A percentile compares a stretch with the other conserved stretches of the same genome.
Conservation (phyloP, 1,140 invertebrate genomes). For the Halesus radiatus region DNA sequence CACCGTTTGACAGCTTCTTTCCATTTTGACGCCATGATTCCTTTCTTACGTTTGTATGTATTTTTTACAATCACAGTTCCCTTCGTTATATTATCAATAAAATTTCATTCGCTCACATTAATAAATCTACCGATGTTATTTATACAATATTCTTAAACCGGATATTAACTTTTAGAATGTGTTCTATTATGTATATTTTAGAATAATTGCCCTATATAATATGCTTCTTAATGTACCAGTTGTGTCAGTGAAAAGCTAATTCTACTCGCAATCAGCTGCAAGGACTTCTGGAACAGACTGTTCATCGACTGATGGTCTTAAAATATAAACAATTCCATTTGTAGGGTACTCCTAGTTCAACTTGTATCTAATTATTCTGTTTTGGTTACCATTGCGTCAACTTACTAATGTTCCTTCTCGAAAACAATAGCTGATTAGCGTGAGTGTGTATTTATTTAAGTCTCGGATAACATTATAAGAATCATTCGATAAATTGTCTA, state of each 20-base stretch:
- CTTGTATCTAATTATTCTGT: too few species aligned
- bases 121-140: slow-evolving; percentile 48
- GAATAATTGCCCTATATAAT: slow-evolving; percentile 57
- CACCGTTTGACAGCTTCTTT: slow-evolving; percentile 26
- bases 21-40: slow-evolving; percentile 46
- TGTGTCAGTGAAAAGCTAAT: slow-evolving; percentile 53
- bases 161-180: slow-evolving; percentile 57
- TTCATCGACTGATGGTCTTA: neutral
- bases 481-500: slow-evolving; percentile 25
- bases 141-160: slow-evolving; percentile 49
- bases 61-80: slow-evolving; percentile 57
- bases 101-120: slow-evolving; percentile 38
- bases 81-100: slow-evolving; percentile 41
- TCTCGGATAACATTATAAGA: slow-evolving; percentile 25
- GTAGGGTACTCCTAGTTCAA: neutral
- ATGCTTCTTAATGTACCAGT: slow-evolving; percentile 51
- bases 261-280: slow-evolving; percentile 49
- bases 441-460: slow-evolving; percentile 8
- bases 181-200: slow-evolving; percentile 56
- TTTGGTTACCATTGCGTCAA: too few species aligned
- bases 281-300: neutral
- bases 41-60: slow-evolving; percentile 41
- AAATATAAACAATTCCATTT: slow-evolving; percentile 5
- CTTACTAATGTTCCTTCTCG: too few species aligned
- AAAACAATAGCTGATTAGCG: slow-evolving; percentile 7